Base-by-base conservation (phyloP, 2,888 invertebrate genomes). In the Augiades crinisus region DNA sequence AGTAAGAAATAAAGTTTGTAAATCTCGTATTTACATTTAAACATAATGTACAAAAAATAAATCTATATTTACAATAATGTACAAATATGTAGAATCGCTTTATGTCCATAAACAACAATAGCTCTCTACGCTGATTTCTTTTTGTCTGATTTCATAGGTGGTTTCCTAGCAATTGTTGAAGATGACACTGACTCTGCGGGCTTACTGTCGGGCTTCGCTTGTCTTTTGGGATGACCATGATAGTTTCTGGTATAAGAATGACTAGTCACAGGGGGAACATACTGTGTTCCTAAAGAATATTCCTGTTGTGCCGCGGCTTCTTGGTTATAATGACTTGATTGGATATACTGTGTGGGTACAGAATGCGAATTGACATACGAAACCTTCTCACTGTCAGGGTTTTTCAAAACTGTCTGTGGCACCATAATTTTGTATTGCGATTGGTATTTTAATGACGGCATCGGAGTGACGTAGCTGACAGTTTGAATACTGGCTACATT, bases 401-500 rank as follows among this genome's bases (percentile, higher is more conserved):
- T 75, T 37, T 66, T 70, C 0, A 89, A 67, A 24, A 76, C 72
- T 0, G 82, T 88, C 54, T 89, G 86, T 1, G 89, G 89, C 1
- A 84, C 87, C 87, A 89, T 88, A 10, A 88, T 69, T 58, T 67
- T 81, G 57, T 80, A 89, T 2, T 75, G 79, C 5, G 86, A 76
- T 55, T 80, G 84, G 53, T 82, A 88, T 58, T 83, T 88, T 17
- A 77, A 68, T 27, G 76, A 68, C 1, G 89, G 87, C 62, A 72
- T 66, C 0, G 89, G 89, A 4, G 89, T 89, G 0, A 89, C 88
- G 46, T 89, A 89, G 57, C 83, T 86, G 1, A 89, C 80, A 1
- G 75, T 70, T 58, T 89, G 89, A 5, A 81, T 60, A 14, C 72
- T 60, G 1, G 69, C 72, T 12, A 68, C 64, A 13, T 64, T 68